phyloP scores from a whole-genome alignment of 1,140 invertebrate genomes.

The Heterodera schachtii region DNA sequence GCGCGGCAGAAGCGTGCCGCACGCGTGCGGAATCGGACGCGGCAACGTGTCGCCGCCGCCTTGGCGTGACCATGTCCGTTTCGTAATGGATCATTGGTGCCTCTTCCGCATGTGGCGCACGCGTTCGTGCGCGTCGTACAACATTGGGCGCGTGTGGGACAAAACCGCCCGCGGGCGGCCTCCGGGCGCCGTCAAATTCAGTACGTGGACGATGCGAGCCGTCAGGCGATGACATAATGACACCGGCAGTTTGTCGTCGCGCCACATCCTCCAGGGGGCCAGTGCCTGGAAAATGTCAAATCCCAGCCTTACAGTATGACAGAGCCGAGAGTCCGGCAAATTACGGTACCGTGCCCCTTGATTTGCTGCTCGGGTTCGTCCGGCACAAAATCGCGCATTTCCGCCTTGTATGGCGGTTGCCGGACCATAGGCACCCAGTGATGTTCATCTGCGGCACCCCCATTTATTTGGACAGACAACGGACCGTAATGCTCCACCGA shows the following conservation, averaged over 20 bases:
- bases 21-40: background rate
- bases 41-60: too few species aligned
- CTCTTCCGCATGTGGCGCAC: background rate
- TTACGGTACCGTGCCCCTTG: constrained; percentile 36
- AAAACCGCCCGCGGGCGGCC: constrained; percentile 58
- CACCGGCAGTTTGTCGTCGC: constrained; percentile 54
- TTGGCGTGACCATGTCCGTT: too few species aligned
- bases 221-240: constrained; percentile 59
- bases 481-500: background rate
- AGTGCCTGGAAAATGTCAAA: constrained; percentile 15
- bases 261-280: constrained; percentile 58
- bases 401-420: constrained; percentile 54
- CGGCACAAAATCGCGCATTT: constrained; percentile 61
- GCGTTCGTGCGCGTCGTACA: constrained; percentile 31
- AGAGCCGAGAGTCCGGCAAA: too few species aligned
- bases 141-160: constrained; percentile 63
- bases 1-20: background rate
- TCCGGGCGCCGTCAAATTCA: constrained; percentile 50
- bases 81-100: too few species aligned
- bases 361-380: constrained; percentile 53
- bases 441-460: constrained; percentile 47
- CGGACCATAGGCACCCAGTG: constrained; percentile 56
- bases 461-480: background rate
- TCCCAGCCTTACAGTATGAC: background rate
- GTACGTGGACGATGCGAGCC: constrained; percentile 62